phyloP scores from a whole-genome alignment of 2,888 invertebrate species.

The Xestia c-nigrum region DNA sequence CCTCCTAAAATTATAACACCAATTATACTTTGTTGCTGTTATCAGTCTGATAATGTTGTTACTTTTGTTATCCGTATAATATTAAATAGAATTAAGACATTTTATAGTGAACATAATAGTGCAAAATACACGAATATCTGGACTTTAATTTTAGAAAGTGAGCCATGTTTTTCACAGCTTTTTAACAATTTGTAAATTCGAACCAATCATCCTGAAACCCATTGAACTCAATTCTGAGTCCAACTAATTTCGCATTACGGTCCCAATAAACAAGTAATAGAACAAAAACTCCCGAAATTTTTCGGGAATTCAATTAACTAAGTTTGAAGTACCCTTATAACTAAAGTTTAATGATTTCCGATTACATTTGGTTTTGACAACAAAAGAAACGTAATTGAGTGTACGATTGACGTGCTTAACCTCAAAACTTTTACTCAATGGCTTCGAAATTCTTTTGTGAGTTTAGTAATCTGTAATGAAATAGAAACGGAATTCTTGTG shows the following conservation, averaged over 20 bases:
- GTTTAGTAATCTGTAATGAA: slow-evolving; percentile 7
- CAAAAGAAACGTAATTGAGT: slow-evolving; percentile 51
- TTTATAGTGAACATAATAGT: not conserved
- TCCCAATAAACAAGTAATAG: slow-evolving; percentile 9
- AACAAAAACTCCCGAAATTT: slow-evolving; percentile 13
- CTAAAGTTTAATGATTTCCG: slow-evolving; percentile 40
- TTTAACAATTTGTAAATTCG: slow-evolving; percentile 1
- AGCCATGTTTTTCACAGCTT: not conserved
- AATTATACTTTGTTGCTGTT: not conserved
- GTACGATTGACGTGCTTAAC: slow-evolving; percentile 45
- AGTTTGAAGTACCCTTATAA: slow-evolving; percentile 36
- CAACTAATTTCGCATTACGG: slow-evolving; percentile 18
- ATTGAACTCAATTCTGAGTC: not conserved
- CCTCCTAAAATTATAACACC: not conserved
- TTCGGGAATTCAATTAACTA: slow-evolving; percentile 19
- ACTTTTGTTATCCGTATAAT: not conserved
- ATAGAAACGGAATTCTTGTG: slow-evolving; percentile 6
- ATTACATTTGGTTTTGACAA: slow-evolving; percentile 57
- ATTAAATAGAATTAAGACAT: not conserved
- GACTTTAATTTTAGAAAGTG: not conserved
- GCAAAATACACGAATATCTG: not conserved
- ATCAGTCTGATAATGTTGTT: not conserved
- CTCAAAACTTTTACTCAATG: slow-evolving; percentile 31
- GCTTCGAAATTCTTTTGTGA: slow-evolving; percentile 30
- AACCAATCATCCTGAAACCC: slow-evolving; percentile 3